phyloP scores from a whole-genome alignment of 2,113 vertebrate genomes.

The Gavialis gangeticus region DNA sequence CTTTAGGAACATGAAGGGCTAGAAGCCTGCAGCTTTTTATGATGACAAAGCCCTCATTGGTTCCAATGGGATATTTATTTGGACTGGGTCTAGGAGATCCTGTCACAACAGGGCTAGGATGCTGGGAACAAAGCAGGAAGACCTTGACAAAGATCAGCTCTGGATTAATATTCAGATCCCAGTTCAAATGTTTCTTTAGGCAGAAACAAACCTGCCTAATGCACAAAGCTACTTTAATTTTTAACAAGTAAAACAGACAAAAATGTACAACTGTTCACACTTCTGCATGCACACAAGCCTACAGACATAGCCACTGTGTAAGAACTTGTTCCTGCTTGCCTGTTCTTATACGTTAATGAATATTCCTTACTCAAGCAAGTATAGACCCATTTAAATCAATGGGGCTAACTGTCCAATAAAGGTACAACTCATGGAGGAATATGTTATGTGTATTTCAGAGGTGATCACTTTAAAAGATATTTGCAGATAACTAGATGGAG shows the following conservation, averaged over 20 bases:
- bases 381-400: not conserved
- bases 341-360: not conserved
- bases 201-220: not conserved
- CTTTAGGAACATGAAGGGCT: not conserved
- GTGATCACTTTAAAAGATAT: not conserved
- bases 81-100: not conserved
- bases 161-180: constrained; percentile 7
- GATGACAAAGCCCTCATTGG: not conserved
- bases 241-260: not conserved
- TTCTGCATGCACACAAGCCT: not conserved
- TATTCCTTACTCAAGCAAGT: not conserved
- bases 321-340: not conserved
- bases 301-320: not conserved
- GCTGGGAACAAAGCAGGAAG: not conserved
- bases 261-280: not conserved
- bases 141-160: not conserved
- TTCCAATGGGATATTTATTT: not conserved
- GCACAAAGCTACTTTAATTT: not conserved
- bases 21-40: not conserved
- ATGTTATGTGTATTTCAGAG: not conserved
- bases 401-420: not conserved
- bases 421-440: not conserved
- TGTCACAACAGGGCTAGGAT: not conserved
- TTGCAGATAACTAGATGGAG: not conserved
- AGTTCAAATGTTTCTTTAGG: not conserved